phyloP scores from a whole-genome alignment of 2,797 vertebrate species.

The Allobates femoralis region DNA sequence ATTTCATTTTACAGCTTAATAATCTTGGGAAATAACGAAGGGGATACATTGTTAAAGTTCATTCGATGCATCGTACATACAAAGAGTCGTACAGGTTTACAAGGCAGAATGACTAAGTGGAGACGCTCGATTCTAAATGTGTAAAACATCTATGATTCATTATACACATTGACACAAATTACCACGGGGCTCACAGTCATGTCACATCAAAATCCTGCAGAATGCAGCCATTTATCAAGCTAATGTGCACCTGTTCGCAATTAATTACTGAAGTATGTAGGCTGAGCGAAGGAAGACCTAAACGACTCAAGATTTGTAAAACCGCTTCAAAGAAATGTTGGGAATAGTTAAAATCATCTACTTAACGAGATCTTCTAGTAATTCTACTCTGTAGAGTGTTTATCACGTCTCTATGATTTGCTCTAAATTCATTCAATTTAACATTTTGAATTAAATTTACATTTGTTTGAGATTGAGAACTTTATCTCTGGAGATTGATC shows the following conservation, averaged over 20 bases:
- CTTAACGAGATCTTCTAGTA: not conserved
- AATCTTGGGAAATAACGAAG: conserved; percentile 31
- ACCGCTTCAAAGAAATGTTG: not conserved
- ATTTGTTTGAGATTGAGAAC: not conserved
- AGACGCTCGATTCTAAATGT: conserved; percentile 48
- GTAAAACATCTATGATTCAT: conserved; percentile 56
- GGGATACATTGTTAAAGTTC: conserved; percentile 45
- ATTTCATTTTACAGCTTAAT: conserved; percentile 28
- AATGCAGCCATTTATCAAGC: conserved; percentile 49
- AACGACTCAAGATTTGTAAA: conserved; percentile 39
- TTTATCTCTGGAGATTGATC: not conserved
- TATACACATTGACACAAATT: conserved; percentile 59
- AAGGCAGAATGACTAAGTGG: conserved; percentile 38
- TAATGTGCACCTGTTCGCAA: conserved; percentile 59
- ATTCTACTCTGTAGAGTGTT: not conserved
- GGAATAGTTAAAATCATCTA: conserved; percentile 29
- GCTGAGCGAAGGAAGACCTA: conserved; percentile 33
- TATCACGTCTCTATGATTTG: not conserved
- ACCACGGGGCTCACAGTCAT: conserved; percentile 38
- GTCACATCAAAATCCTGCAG: conserved; percentile 33
- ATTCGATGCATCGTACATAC: conserved; percentile 6
- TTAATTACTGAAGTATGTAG: conserved; percentile 52
- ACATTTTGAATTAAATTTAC: not conserved
- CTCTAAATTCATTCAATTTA: not conserved
- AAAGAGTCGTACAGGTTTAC: conserved; percentile 8